Conservation (phyloP, 2,113 vertebrate species). For the Pycnonotus jocosus region DNA sequence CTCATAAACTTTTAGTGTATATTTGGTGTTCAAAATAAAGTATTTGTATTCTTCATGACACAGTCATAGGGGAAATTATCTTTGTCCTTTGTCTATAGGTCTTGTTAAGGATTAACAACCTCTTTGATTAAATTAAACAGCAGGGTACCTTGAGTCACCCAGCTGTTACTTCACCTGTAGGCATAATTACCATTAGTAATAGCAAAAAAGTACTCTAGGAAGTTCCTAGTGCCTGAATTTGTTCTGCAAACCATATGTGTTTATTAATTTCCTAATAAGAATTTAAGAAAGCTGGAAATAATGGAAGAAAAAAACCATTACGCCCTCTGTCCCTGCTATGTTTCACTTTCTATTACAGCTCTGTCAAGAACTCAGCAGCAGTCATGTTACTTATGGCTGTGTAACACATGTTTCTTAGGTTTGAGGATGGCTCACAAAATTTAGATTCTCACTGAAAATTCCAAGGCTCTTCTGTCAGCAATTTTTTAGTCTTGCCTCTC, state of each 20-base stretch:
- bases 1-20: neutral
- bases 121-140: slow-evolving; percentile 46
- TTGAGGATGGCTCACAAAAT: neutral
- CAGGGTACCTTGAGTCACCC: neutral
- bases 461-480: neutral
- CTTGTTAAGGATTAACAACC: slow-evolving; percentile 19
- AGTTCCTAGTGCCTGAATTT: neutral
- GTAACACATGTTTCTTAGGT: neutral
- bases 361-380: neutral
- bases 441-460: neutral
- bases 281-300: neutral
- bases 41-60: neutral
- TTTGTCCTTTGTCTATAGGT: slow-evolving; percentile 15
- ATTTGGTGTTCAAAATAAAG: neutral
- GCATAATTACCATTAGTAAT: slow-evolving; percentile 23
- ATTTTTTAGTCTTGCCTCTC: neutral
- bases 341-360: neutral
- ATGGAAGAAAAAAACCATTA: neutral
- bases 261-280: slow-evolving; percentile 32
- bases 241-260: neutral
- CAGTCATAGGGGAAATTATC: neutral
- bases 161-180: slow-evolving; percentile 31
- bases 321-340: neutral
- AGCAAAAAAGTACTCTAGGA: neutral
- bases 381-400: neutral